Evolutionary conservation across 2,113 vertebrate genomes (phyloP).

Genomic region (Phyllopteryx taeniolatus): DNA sequence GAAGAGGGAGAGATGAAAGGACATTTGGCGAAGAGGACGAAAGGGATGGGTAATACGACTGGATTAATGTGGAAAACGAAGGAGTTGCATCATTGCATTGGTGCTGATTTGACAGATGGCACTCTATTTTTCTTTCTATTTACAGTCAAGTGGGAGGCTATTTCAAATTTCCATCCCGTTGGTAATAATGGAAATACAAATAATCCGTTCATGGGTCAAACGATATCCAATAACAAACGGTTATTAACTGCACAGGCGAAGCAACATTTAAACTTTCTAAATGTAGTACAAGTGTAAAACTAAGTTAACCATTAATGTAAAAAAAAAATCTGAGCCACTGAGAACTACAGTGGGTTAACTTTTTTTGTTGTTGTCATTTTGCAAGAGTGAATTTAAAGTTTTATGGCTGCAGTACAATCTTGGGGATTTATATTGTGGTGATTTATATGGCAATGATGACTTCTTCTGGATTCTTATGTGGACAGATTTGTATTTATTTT

Average conservation of each 20-base stretch:
- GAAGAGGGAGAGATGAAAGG: slow-evolving; percentile 35
- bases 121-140: background rate
- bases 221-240: background rate
- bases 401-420: too few species aligned
- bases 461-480: too few species aligned
- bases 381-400: too few species aligned
- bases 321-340: too few species aligned
- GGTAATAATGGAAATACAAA: background rate
- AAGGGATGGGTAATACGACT: background rate
- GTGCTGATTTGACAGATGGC: background rate
- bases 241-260: background rate
- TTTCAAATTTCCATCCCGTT: background rate
- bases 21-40: slow-evolving; percentile 10
- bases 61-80: slow-evolving; percentile 15
- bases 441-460: too few species aligned
- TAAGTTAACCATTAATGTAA: background rate
- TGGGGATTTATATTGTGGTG: too few species aligned
- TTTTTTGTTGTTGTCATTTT: too few species aligned
- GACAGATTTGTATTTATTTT: too few species aligned
- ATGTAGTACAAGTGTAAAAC: background rate
- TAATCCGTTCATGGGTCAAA: background rate
- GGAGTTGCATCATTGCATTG: background rate
- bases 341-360: too few species aligned
- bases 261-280: background rate
- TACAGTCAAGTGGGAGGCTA: background rate